Conservation (phyloP, 2,113 vertebrate genomes). For the Dromaius novaehollandiae region DNA sequence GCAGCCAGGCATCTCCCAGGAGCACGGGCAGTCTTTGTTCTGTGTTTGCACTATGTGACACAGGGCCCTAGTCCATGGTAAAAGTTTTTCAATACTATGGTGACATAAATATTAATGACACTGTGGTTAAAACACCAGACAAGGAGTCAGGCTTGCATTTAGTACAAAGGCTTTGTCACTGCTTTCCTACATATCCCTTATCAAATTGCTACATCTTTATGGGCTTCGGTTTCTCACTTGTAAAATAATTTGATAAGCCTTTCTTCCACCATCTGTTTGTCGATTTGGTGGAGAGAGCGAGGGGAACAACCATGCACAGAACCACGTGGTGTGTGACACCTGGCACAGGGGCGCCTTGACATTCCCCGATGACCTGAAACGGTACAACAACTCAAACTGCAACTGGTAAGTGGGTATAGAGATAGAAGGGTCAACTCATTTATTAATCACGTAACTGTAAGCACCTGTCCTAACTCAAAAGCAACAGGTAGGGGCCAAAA, state of each 20-base stretch:
- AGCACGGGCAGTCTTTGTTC: not conserved
- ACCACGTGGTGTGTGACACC: not conserved
- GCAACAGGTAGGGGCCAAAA: not conserved
- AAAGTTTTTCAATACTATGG: not conserved
- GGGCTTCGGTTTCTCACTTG: conserved; percentile 9
- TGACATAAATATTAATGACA: conserved; percentile 31
- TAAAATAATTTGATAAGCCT: not conserved
- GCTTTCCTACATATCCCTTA: not conserved
- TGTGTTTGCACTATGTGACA: not conserved
- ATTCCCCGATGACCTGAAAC: not conserved
- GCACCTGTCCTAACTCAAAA: not conserved
- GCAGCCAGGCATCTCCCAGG: not conserved
- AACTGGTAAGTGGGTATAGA: accelerated
- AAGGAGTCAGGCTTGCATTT: conserved; percentile 22
- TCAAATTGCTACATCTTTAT: not conserved
- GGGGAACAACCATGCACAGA: not conserved
- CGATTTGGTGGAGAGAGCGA: not conserved
- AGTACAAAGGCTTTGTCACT: not conserved
- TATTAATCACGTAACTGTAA: not conserved
- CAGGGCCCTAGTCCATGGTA: not conserved
- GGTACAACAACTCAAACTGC: not conserved
- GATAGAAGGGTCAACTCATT: not conserved
- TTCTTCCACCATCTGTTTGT: not conserved
- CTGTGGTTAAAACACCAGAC: not conserved
- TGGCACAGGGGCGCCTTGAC: not conserved